phyloP scores from a whole-genome alignment of 1,140 invertebrate species.

The Chironomus tepperi region DNA sequence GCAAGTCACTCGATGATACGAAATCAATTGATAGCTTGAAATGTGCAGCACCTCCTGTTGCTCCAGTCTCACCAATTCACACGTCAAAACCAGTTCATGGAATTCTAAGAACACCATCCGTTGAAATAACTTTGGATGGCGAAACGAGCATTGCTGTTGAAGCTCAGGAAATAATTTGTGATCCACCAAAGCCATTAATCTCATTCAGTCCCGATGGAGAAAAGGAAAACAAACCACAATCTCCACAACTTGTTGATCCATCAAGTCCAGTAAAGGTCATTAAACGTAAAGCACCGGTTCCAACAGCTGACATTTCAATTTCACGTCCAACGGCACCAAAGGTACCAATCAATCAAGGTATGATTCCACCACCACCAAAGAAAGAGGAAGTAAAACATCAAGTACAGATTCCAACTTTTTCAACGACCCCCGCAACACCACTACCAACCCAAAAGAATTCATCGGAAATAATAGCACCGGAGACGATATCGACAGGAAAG shows the following conservation, averaged over 20 bases:
- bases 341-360: constrained; percentile 39
- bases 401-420: neutral
- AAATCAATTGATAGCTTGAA: neutral
- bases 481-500: neutral
- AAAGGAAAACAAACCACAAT: neutral
- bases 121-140: neutral
- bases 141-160: neutral
- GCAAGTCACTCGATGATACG: neutral
- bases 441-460: neutral
- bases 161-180: too few species aligned
- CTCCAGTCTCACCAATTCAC: neutral
- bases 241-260: neutral
- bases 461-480: neutral
- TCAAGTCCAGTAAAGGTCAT: constrained; percentile 32
- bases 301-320: constrained; percentile 34
- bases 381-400: neutral
- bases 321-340: constrained; percentile 40
- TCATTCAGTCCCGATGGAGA: neutral
- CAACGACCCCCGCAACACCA: constrained; percentile 23
- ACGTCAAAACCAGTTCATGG: neutral
- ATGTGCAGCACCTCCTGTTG: neutral
- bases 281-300: constrained; percentile 40
- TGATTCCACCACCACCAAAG: constrained; percentile 40
- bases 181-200: neutral
- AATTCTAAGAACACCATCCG: neutral